Percentiles rank a stretch among this genome's conserved stretches.
Conservation (phyloP, 1,140 invertebrate species). For the Camponotus floridanus region DNA sequence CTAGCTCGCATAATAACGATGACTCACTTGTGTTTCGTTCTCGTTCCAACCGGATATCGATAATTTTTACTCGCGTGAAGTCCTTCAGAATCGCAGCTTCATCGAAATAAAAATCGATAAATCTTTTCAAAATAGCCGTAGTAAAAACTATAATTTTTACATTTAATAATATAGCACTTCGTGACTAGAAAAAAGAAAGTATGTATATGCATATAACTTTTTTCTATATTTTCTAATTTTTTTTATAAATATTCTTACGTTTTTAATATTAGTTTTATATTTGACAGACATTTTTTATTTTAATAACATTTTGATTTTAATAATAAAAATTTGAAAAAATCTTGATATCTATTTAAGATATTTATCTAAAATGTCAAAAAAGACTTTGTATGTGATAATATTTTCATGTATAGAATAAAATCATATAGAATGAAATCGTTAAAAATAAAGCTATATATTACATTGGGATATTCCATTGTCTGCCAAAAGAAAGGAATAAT, state of each 20-base stretch:
- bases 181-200: too few species aligned
- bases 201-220: too few species aligned
- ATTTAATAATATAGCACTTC: too few species aligned
- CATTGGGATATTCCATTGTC: background rate
- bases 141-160: background rate
- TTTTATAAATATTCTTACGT: background rate
- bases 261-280: background rate
- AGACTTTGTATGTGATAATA: background rate
- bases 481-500: background rate
- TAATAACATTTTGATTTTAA: background rate
- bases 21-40: conserved; percentile 68
- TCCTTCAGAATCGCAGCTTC: background rate
- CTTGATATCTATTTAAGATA: background rate
- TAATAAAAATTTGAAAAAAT: background rate
- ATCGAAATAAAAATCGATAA: background rate
- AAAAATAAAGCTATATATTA: background rate
- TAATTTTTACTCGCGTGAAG: conserved; percentile 5
- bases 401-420: too few species aligned
- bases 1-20: conserved; percentile 47
- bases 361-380: conserved; percentile 27
- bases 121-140: background rate
- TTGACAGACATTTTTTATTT: background rate
- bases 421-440: background rate
- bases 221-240: background rate
- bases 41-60: conserved; percentile 55